These are phyloP conservation scores for Gephyroberyx darwinii DNA, from an alignment of 2,797 vertebrate genomes.

Conservation along the genomic window DNA sequence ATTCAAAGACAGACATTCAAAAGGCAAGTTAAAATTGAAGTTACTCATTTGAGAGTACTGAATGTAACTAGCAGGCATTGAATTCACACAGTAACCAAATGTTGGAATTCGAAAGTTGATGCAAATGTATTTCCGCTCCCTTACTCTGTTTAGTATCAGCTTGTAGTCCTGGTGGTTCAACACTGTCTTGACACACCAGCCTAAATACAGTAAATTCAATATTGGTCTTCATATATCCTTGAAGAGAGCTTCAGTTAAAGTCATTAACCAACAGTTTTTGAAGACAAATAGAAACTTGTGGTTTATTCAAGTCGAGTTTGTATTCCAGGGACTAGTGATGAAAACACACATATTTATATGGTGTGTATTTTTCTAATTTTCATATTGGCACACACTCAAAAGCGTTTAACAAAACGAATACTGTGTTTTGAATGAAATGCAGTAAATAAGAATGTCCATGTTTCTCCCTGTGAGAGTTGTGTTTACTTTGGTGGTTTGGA, in stretches of 20 bases:
- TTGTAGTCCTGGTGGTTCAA: slow-evolving; percentile 49
- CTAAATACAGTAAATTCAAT: slow-evolving; percentile 76
- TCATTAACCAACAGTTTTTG: slow-evolving; percentile 69
- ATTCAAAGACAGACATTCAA: background rate
- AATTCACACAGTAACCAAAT: slow-evolving; percentile 49
- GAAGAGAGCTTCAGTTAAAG: slow-evolving; percentile 67
- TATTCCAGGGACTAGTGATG: slow-evolving; percentile 68
- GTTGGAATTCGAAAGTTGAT: slow-evolving; percentile 49
- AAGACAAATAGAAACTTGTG: slow-evolving; percentile 76
- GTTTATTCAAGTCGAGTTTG: slow-evolving; percentile 74
- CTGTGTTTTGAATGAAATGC: slow-evolving; percentile 81
- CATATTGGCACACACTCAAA: slow-evolving; percentile 73
- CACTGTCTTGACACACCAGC: slow-evolving; percentile 59
- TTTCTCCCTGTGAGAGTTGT: slow-evolving; percentile 72
- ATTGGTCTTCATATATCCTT: slow-evolving; percentile 71
- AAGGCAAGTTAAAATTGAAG: slow-evolving; percentile 6
- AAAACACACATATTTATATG: slow-evolving; percentile 74
- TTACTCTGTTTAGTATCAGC: slow-evolving; percentile 41
- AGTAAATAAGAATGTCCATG: slow-evolving; percentile 82
- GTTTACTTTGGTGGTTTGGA: slow-evolving; percentile 83
- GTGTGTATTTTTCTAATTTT: slow-evolving; percentile 79
- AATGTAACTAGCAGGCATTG: slow-evolving; percentile 36
- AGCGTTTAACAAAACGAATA: slow-evolving; percentile 79
- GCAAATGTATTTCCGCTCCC: slow-evolving; percentile 26
- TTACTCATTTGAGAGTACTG: slow-evolving; percentile 25